Evolutionary conservation across 2,113 vertebrate species (phyloP).

Genomic region (Microtus ochrogaster): DNA sequence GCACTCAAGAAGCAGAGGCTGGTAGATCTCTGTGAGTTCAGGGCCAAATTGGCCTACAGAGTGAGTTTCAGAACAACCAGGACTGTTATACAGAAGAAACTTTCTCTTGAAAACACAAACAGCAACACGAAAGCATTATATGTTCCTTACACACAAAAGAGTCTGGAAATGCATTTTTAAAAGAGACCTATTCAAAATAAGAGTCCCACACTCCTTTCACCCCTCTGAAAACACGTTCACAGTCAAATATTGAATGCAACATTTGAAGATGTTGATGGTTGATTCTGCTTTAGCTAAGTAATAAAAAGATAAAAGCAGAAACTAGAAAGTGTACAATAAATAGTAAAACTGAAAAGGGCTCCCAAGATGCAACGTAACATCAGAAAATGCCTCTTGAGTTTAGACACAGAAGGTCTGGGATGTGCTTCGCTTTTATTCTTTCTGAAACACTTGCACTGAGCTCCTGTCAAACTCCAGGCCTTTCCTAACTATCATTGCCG

Average conservation of each 20-base stretch:
- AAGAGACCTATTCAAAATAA: not conserved
- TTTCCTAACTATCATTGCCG: not conserved
- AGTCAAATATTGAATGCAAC: not conserved
- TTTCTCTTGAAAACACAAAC: not conserved
- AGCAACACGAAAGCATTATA: not conserved
- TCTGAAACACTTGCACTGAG: not conserved
- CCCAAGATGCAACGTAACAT: not conserved
- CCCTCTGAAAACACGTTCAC: not conserved
- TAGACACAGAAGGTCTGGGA: not conserved
- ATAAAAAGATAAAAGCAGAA: conserved; percentile 9
- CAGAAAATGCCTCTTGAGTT: not conserved
- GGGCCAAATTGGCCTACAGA: not conserved
- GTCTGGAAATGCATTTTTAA: not conserved
- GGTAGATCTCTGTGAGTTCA: not conserved
- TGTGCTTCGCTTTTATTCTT: not conserved
- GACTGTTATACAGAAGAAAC: not conserved
- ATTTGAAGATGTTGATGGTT: conserved; percentile 7
- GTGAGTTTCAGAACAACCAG: not conserved
- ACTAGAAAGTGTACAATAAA: not conserved
- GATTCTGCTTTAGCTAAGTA: not conserved
- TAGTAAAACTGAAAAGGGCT: not conserved
- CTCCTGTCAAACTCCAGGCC: not conserved
- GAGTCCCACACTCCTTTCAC: not conserved
- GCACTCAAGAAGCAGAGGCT: not conserved
- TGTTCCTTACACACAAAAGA: not conserved